Base-by-base conservation (phyloP, 2,888 invertebrate species). In the Phania funesta region DNA sequence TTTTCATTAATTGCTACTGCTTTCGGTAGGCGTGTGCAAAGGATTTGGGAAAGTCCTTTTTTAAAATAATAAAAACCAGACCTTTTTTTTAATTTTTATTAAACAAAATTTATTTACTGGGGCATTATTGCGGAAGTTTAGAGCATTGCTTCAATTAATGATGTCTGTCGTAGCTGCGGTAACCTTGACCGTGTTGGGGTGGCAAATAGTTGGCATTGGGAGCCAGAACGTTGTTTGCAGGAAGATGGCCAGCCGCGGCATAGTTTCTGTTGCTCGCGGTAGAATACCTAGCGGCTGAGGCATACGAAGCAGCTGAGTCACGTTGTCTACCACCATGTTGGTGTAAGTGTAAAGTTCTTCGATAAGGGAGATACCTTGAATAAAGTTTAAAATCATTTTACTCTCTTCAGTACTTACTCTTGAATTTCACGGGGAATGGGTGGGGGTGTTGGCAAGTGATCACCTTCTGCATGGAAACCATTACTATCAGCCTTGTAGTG, bases 401-500 rank as follows among this genome's bases (percentile, higher is more conserved):
- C 3, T n/a, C n/a, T n/a, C n/a, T n/a, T n/a, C 6, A 9, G 22
- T 5, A 67, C 80, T 83, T 71, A 84, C 84, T 81, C 85, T 84
- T 86, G 79, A 84, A 87, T 87, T 85, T 73, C 84, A 29, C 78
- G 73, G 35, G 95, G 95, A 85, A 95, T 92, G 24, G 95, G 95
- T 44, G 95, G 95, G 7, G 95, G 93, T 35, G 95, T 95, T 46
- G 96, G 96, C 85, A 96, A 90, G 90, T 96, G 96, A 48, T 95
- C 95, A 65, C 96, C 96, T 86, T 93, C 93, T 11, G 95, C 94
- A 87, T 94, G 93, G 91, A 95, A 96, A 75, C 96, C 96, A 87
- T 94, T 95, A 85, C 94, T 94, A 88, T 96, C 95, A 68, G 95
- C 95, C 74, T 94, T 92, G 87, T 95, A 95, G 85, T 93, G 92